Percentiles rank a stretch among this genome's conserved stretches.
phyloP scores from a whole-genome alignment of 2,113 vertebrate species.

The Mastomys natalensis region DNA sequence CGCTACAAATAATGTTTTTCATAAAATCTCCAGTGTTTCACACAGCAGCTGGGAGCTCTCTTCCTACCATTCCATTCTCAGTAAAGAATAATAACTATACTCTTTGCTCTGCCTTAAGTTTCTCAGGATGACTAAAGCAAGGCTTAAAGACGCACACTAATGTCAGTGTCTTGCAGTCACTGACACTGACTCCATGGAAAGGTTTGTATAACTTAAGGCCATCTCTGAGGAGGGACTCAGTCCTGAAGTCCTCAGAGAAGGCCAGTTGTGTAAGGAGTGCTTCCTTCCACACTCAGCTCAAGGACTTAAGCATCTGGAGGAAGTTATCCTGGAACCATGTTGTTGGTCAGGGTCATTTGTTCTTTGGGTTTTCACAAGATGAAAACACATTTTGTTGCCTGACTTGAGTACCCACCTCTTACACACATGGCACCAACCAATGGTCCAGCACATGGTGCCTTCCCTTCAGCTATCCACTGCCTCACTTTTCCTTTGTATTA shows the following conservation, averaged over 20 bases:
- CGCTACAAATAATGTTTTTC: conserved; percentile 25
- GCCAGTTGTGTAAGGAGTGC: background rate
- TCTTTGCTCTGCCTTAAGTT: conserved; percentile 44
- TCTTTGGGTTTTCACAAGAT: background rate
- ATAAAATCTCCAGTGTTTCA: conserved; percentile 49
- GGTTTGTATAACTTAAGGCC: background rate
- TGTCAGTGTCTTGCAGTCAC: background rate
- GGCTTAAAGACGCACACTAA: background rate
- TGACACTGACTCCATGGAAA: background rate
- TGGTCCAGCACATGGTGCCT: background rate
- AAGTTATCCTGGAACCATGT: background rate
- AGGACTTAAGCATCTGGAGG: background rate
- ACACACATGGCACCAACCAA: background rate
- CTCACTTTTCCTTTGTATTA: conserved; percentile 1
- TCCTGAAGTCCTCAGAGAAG: background rate
- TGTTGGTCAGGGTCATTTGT: background rate
- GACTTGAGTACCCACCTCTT: background rate
- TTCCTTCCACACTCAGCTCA: background rate
- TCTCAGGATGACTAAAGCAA: background rate
- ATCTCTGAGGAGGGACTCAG: background rate
- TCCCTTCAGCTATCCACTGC: background rate
- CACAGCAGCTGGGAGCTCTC: conserved; percentile 10
- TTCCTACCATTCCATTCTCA: conserved; percentile 24
- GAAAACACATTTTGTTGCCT: background rate
- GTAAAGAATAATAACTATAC: conserved; percentile 14